A percentile compares a stretch with the other conserved stretches of the same genome.
These are phyloP conservation scores for Erithacus rubecula DNA, from an alignment of 2,797 vertebrate species.

Conservation along the genomic window DNA sequence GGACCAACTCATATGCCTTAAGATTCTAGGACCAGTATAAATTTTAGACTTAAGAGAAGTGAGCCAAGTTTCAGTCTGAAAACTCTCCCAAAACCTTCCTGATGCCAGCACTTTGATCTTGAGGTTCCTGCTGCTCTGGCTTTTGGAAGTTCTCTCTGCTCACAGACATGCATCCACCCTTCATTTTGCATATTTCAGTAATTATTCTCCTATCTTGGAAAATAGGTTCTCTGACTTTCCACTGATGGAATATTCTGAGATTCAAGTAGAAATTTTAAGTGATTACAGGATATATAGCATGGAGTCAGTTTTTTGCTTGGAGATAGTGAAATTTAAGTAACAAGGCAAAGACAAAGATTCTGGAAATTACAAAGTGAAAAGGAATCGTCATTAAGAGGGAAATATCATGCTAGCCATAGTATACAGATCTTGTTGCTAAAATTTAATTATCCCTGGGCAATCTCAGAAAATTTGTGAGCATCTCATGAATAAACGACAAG, in stretches of 20 bases:
- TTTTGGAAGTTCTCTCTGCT: background rate
- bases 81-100: background rate
- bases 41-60: background rate
- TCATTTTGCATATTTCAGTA: background rate
- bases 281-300: background rate
- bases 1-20: background rate
- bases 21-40: background rate
- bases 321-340: background rate
- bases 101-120: background rate
- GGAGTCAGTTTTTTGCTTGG: background rate
- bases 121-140: background rate
- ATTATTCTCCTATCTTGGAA: background rate
- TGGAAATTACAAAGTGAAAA: background rate
- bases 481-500: background rate
- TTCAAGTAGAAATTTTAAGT: background rate
- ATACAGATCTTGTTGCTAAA: background rate
- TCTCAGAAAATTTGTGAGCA: background rate
- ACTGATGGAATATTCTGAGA: background rate
- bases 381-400: background rate
- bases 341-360: background rate
- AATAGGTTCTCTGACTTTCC: background rate
- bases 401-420: background rate
- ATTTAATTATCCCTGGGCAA: background rate
- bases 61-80: background rate
- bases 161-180: rapidly evolving